Evolutionary conservation across 2,888 invertebrate species (phyloP).

Genomic region (Orthosia gothica): DNA sequence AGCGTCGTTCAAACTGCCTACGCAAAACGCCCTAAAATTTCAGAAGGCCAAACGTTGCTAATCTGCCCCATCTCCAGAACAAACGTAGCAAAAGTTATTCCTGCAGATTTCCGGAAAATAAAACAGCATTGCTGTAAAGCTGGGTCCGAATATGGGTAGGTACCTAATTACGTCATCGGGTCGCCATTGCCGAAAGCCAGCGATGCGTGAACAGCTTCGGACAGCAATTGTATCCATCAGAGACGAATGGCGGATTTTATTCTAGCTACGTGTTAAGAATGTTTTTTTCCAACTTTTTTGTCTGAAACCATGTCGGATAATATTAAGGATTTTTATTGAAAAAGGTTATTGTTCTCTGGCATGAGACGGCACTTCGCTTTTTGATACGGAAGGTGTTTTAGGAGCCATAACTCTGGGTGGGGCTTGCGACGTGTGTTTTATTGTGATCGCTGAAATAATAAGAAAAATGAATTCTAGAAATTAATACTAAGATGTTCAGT

Average conservation of each 20-base stretch:
- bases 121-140: conserved; percentile 61
- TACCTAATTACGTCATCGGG: conserved; percentile 72
- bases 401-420: conserved; percentile 47
- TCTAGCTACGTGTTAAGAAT: conserved; percentile 72
- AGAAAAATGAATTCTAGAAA: conserved; percentile 24
- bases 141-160: conserved; percentile 64
- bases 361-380: conserved; percentile 57
- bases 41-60: conserved; percentile 33
- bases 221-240: conserved; percentile 70
- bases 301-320: conserved; percentile 60
- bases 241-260: conserved; percentile 73
- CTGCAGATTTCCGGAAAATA: conserved; percentile 58
- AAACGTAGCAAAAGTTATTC: conserved; percentile 57
- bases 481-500: conserved; percentile 11
- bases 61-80: conserved; percentile 39
- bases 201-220: conserved; percentile 69
- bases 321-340: conserved; percentile 71
- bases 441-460: conserved; percentile 37
- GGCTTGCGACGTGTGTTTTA: conserved; percentile 42
- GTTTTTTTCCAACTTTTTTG: conserved; percentile 60
- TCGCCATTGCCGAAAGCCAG: conserved; percentile 66
- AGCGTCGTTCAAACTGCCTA: not conserved
- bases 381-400: conserved; percentile 59
- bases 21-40: conserved; percentile 17
- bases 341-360: conserved; percentile 65